Conservation (phyloP, 2,888 invertebrate species). For the Penaeus monodon region DNA sequence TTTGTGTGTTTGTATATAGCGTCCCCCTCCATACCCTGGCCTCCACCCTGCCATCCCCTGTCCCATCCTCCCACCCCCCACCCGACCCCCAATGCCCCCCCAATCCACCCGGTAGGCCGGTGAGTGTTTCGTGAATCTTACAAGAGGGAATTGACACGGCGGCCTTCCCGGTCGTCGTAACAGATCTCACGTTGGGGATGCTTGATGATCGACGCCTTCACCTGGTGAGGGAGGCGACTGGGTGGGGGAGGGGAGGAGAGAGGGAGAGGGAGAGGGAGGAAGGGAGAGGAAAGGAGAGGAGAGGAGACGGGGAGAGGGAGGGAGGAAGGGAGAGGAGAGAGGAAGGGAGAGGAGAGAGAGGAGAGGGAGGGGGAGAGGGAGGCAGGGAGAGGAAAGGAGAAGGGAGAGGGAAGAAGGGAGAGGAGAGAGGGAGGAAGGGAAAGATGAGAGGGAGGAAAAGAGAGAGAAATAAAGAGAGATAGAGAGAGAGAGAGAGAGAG, state of each 20-base stretch:
- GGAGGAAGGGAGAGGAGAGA: too few relatives aligned
- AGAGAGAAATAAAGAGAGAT: too few relatives aligned
- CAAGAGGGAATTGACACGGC: background rate
- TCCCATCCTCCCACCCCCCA: background rate
- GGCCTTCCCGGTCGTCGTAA: background rate
- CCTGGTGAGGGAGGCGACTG: background rate
- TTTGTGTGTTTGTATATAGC: background rate
- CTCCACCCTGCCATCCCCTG: background rate
- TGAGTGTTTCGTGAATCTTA: background rate
- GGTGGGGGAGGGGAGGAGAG: background rate
- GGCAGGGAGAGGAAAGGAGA: too few relatives aligned
- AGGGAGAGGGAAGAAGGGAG: fast-evolving
- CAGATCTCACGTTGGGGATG: background rate
- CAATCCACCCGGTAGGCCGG: background rate
- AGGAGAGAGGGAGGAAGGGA: too few relatives aligned
- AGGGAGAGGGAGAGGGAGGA: background rate
- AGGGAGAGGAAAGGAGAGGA: background rate
- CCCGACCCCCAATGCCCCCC: background rate
- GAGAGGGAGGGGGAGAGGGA: too few relatives aligned
- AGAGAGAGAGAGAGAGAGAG: too few relatives aligned
- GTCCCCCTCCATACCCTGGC: background rate
- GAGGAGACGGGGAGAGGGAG: background rate
- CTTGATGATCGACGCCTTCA: background rate
- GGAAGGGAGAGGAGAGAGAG: too few relatives aligned
- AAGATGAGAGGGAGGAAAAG: too few relatives aligned